phyloP scores from a whole-genome alignment of 2,113 vertebrate genomes.

The Nanorana parkeri region DNA sequence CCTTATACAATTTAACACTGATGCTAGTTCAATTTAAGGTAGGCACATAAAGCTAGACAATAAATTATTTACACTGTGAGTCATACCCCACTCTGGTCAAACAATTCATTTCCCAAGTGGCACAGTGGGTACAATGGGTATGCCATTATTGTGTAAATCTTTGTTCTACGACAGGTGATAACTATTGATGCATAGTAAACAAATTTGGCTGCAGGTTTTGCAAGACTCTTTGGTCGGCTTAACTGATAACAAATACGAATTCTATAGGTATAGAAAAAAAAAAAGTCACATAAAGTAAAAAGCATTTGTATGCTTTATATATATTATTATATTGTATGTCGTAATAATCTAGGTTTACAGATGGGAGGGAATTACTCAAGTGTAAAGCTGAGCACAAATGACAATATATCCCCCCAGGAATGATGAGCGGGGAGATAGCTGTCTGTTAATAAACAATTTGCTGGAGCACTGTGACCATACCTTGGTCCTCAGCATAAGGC shows the following conservation, averaged over 20 bases:
- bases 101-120: not conserved
- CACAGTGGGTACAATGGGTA: not conserved
- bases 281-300: too few relatives aligned
- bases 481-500: too few relatives aligned
- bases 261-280: too few relatives aligned
- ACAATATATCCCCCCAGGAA: too few relatives aligned
- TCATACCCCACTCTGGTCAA: not conserved
- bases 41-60: not conserved
- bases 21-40: not conserved
- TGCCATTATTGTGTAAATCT: constrained; percentile 3
- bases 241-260: not conserved
- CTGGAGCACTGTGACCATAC: too few relatives aligned
- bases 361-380: too few relatives aligned
- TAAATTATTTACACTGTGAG: constrained; percentile 22
- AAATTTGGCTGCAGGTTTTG: not conserved
- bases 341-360: too few relatives aligned
- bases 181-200: not conserved
- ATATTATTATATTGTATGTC: too few relatives aligned
- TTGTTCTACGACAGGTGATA: not conserved
- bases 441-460: too few relatives aligned
- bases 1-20: not conserved
- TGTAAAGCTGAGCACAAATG: too few relatives aligned
- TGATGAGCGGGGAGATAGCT: too few relatives aligned
- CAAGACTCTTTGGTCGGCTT: not conserved
- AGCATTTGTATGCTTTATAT: too few relatives aligned